Evolutionary conservation across 2,113 vertebrate species (phyloP).

Genomic region (Ondatra zibethicus): DNA sequence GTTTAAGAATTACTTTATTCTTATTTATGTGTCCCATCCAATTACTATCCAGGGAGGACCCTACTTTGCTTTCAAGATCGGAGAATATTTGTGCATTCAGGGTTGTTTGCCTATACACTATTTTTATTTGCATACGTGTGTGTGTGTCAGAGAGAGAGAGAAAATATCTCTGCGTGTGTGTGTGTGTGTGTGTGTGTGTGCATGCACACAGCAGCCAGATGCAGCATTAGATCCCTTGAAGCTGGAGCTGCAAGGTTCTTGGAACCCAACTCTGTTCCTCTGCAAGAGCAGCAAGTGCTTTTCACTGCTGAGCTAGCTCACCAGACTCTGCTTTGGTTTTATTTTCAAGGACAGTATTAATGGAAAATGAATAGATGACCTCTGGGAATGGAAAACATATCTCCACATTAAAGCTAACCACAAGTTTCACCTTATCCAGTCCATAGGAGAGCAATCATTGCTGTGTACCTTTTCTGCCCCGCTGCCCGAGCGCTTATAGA

Average conservation of each 20-base stretch:
- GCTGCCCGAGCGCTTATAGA: background rate
- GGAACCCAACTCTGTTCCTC: background rate
- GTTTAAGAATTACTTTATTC: background rate
- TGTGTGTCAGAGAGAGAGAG: too few relatives aligned
- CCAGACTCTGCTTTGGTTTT: background rate
- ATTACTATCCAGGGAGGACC: background rate
- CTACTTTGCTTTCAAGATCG: background rate
- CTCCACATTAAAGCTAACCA: background rate
- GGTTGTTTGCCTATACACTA: background rate
- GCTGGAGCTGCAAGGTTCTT: background rate
- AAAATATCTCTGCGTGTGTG: background rate
- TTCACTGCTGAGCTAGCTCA: background rate
- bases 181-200: background rate
- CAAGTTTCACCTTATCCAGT: background rate
- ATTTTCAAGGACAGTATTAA: conserved; percentile 12
- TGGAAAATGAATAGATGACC: background rate
- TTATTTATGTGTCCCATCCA: background rate
- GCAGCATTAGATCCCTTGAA: background rate
- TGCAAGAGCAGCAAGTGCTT: background rate
- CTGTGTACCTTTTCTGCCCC: background rate
- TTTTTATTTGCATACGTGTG: background rate
- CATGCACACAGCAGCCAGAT: background rate
- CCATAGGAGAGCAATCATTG: background rate
- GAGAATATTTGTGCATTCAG: background rate
- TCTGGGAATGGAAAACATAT: background rate